Conservation (phyloP, 37 sponge, comb jelly and placozoan species). For the Agelas oroides region DNA sequence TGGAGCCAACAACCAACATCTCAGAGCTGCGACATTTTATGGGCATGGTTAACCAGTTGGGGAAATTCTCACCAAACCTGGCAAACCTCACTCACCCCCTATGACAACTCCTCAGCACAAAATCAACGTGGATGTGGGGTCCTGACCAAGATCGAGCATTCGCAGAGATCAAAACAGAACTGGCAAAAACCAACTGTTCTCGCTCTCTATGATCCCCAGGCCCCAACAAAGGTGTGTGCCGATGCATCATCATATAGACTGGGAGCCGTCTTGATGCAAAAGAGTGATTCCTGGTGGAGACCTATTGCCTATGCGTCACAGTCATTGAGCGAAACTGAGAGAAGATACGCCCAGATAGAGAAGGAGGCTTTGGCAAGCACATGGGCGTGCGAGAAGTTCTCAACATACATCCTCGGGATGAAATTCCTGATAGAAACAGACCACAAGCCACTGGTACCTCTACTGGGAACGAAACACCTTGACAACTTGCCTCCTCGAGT, state of each 20-base stretch:
- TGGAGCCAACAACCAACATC: constrained; percentile 20
- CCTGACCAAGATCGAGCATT: constrained; percentile 38
- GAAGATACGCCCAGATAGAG: constrained; percentile 36
- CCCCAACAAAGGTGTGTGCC: constrained; percentile 43
- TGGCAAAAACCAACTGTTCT: constrained; percentile 35
- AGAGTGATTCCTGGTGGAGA: constrained; percentile 7
- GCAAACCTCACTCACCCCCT: constrained; percentile 46
- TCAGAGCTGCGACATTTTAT: constrained; percentile 41
- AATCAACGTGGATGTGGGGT: constrained; percentile 46
- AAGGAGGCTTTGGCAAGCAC: constrained; percentile 26
- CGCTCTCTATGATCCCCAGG: constrained; percentile 39
- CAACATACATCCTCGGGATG: constrained; percentile 33
- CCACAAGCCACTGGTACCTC: constrained; percentile 58
- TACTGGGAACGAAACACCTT: constrained; percentile 39
- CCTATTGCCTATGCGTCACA: constrained; percentile 43
- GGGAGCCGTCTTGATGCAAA: constrained; percentile 44
- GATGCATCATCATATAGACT: constrained; percentile 45
- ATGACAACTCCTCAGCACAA: constrained; percentile 24
- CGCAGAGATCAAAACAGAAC: constrained; percentile 30
- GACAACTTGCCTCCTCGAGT: constrained; percentile 37
- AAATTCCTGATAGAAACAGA: constrained; percentile 45
- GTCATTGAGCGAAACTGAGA: constrained; percentile 44
- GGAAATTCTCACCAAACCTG: constrained; percentile 37
- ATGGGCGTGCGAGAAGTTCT: no score
- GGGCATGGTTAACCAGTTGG: constrained; percentile 64